These are phyloP conservation scores for Herpailurus yagouaroundi DNA, from an alignment of 2,113 vertebrate species.

Conservation along the genomic window DNA sequence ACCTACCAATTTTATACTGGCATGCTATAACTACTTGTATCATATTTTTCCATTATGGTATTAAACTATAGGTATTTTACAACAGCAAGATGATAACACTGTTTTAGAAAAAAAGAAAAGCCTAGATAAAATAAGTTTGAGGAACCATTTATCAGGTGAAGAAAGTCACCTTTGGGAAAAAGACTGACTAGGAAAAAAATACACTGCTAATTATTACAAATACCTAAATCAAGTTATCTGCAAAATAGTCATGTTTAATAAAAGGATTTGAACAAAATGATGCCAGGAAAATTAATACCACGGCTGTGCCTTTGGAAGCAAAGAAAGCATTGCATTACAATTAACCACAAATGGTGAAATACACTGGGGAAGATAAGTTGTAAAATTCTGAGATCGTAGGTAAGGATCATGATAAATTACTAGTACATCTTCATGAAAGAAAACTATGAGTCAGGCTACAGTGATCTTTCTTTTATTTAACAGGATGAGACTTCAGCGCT, in stretches of 20 bases:
- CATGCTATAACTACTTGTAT: neutral
- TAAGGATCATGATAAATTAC: neutral
- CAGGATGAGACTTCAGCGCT: conserved; percentile 91
- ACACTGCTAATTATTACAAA: neutral
- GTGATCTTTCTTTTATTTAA: conserved; percentile 51
- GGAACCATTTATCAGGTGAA: neutral
- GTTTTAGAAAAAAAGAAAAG: neutral
- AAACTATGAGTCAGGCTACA: neutral
- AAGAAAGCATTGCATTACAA: neutral
- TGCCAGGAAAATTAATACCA: neutral
- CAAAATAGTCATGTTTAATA: neutral
- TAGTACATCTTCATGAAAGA: neutral
- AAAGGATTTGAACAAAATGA: neutral
- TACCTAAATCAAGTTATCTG: neutral
- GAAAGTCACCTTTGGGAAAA: neutral
- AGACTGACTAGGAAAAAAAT: neutral
- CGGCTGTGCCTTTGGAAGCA: neutral
- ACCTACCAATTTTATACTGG: neutral
- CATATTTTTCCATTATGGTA: neutral
- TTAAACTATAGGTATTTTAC: neutral
- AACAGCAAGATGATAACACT: neutral
- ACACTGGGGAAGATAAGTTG: neutral
- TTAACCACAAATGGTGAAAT: neutral
- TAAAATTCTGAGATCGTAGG: neutral
- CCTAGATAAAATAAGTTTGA: neutral